phyloP scores from a whole-genome alignment of 2,888 invertebrate species.

The Antheraea assamensis region DNA sequence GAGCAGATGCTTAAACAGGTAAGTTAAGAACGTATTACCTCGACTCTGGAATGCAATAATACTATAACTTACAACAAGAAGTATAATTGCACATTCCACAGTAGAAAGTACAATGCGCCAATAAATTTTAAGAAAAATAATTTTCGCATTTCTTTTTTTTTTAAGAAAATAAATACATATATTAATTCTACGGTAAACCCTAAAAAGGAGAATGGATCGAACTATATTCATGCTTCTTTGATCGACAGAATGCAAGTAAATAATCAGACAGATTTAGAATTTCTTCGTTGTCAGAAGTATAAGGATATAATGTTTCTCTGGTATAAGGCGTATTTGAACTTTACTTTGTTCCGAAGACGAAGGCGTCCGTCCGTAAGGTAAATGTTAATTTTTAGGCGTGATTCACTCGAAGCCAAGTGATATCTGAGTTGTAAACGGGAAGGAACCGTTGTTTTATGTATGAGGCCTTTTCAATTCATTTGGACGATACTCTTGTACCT shows the following conservation, averaged over 20 bases:
- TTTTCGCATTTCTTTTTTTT: no score
- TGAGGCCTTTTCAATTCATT: constrained; percentile 80
- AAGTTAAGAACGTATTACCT: no score
- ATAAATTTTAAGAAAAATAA: no score
- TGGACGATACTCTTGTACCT: constrained; percentile 73
- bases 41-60: no score
- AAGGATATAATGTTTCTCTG: neutral
- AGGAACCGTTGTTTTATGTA: constrained; percentile 74
- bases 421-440: constrained; percentile 57
- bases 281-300: neutral
- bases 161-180: no score
- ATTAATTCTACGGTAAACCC: neutral
- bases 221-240: no score
- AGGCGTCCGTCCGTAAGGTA: constrained; percentile 16
- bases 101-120: no score
- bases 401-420: constrained; percentile 59
- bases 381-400: constrained; percentile 63
- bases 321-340: neutral
- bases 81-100: no score
- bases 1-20: no score
- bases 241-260: no score
- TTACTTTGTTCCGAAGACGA: constrained; percentile 7
- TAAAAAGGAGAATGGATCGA: neutral
- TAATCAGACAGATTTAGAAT: neutral
- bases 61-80: no score